phyloP scores from a whole-genome alignment of 2,797 vertebrate genomes.

The Streptopelia turtur region DNA sequence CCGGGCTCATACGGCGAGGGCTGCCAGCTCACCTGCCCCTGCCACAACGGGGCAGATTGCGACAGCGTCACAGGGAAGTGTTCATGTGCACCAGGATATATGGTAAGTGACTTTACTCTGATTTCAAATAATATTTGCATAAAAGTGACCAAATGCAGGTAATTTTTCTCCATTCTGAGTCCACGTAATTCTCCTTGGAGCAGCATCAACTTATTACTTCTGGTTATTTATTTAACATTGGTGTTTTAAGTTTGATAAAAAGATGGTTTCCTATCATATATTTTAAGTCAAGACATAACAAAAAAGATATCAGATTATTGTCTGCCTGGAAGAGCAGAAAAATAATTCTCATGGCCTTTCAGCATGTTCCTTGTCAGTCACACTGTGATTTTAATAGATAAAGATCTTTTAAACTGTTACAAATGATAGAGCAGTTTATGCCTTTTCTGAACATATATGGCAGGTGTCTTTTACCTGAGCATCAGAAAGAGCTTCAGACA shows the following conservation, averaged over 20 bases:
- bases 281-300: conserved; percentile 35
- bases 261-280: background rate
- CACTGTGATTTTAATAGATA: conserved; percentile 51
- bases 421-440: conserved; percentile 59
- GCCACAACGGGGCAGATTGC: conserved; percentile 93
- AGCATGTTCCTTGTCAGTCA: conserved; percentile 61
- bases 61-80: conserved; percentile 90
- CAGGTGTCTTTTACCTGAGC: conserved; percentile 64
- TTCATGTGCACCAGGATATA: conserved; percentile 91
- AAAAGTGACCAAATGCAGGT: background rate
- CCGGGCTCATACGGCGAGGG: conserved; percentile 88
- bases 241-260: background rate
- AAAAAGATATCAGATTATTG: conserved; percentile 54
- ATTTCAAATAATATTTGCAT: background rate
- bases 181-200: background rate
- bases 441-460: conserved; percentile 36
- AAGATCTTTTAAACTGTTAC: conserved; percentile 40
- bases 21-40: conserved; percentile 88
- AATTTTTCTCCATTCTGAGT: accelerated
- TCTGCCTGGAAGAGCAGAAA: conserved; percentile 52
- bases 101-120: conserved; percentile 77
- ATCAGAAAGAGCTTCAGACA: conserved; percentile 19
- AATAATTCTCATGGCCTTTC: conserved; percentile 49
- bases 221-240: background rate
- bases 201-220: background rate